These are phyloP conservation scores for Drosophila cyrtoloma DNA, from an alignment of 2,888 invertebrate genomes.

Conservation along the genomic window DNA sequence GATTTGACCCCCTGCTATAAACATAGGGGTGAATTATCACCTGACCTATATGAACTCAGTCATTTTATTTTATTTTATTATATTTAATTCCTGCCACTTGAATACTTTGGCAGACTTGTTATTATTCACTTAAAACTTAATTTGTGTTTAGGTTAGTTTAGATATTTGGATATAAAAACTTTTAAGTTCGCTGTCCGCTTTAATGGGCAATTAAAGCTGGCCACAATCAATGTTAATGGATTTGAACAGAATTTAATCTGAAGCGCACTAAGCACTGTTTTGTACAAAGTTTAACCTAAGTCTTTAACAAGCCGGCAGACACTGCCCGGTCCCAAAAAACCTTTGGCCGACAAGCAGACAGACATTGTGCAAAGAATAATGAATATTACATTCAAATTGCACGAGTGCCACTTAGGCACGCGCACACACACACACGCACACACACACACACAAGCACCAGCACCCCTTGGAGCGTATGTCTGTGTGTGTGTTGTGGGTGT, in stretches of 20 bases:
- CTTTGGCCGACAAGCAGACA: slow-evolving; percentile 45
- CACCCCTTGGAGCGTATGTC: slow-evolving; percentile 8
- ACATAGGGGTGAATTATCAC: too few relatives aligned
- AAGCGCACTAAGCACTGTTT: slow-evolving; percentile 1
- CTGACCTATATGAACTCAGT: not conserved
- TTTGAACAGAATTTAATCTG: slow-evolving; percentile 7
- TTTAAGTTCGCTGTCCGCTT: not conserved
- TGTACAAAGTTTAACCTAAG: slow-evolving; percentile 22
- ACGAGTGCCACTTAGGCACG: slow-evolving; percentile 79
- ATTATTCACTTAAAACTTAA: not conserved
- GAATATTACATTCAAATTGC: slow-evolving; percentile 82
- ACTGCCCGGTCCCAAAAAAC: slow-evolving; percentile 24
- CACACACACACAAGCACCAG: too few relatives aligned
- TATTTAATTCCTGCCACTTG: not conserved
- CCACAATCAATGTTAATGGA: slow-evolving; percentile 16
- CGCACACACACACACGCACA: slow-evolving; percentile 35
- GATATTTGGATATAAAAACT: not conserved
- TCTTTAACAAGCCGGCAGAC: slow-evolving; percentile 42
- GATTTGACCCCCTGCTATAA: not conserved
- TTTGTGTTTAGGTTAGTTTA: not conserved
- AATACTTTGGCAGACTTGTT: not conserved
- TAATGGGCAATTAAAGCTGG: slow-evolving; percentile 23
- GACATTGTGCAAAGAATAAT: slow-evolving; percentile 80
- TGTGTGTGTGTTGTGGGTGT: slow-evolving; percentile 30
- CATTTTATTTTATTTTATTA: not conserved